phyloP scores from a whole-genome alignment of 2,888 invertebrate species.

The Onchidella celtica region DNA sequence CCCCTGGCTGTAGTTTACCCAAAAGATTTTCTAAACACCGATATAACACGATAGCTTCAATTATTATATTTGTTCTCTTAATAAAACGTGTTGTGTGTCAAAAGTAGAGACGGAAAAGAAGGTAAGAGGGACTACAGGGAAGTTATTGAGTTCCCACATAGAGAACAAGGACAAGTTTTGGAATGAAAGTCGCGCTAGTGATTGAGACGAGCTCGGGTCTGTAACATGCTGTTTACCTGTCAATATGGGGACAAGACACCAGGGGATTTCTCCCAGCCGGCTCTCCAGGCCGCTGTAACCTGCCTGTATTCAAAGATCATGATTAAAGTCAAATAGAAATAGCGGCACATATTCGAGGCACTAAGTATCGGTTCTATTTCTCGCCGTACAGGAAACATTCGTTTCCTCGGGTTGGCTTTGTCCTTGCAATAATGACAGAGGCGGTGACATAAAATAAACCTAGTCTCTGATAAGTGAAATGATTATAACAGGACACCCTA shows the following conservation, averaged over 20 bases:
- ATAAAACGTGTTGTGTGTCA: conserved; percentile 37
- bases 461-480: too few species aligned
- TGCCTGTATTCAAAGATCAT: conserved; percentile 52
- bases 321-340: conserved; percentile 59
- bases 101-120: background rate
- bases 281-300: conserved; percentile 13
- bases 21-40: conserved; percentile 41
- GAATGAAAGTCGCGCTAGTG: conserved; percentile 33
- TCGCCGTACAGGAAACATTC: conserved; percentile 3
- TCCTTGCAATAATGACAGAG: too few species aligned
- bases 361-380: conserved; percentile 2
- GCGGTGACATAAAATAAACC: too few species aligned
- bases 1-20: conserved; percentile 20
- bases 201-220: conserved; percentile 32
- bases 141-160: background rate
- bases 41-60: conserved; percentile 31
- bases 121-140: too few species aligned
- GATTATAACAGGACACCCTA: too few species aligned
- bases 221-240: conserved; percentile 34
- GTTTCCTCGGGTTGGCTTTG: too few species aligned
- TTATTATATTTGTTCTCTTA: conserved; percentile 44
- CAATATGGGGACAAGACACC: conserved; percentile 31
- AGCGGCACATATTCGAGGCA: conserved; percentile 6
- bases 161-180: background rate
- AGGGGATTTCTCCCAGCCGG: background rate